Base-by-base conservation (phyloP, 23 tunicate genomes). In the Trididemnum nubilum region DNA sequence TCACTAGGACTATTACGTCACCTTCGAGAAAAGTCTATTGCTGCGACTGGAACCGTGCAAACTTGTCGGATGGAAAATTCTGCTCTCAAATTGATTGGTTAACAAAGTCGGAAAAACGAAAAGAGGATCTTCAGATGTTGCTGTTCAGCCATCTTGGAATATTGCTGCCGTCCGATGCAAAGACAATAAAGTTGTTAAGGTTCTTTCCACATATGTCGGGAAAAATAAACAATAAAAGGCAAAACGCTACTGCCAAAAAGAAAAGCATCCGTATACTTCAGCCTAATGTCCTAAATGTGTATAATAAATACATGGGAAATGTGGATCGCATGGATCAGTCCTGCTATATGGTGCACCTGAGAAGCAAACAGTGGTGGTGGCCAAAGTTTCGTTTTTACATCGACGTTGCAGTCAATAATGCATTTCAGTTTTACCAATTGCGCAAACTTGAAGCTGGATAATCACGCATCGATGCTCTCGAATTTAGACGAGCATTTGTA, bases 321-420 rank as follows among this genome's bases (percentile, higher is more conserved):
- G 78, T 73, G 7, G 78, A 73, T 73, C 25, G 78, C 2, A 38
- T 38, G 78, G 78, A 73, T 73, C 75, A 69, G 32, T 63, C 69
- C 7, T 15, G 22, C 37, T 77, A 77, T 39, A 77, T 77, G 81
- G 31, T 77, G 4, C 52, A 77, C 39, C 25, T 15, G 24, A 9
- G 81, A 52, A 77, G 81, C 81, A 77, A 77, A 29, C 52, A 77
- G 31, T 77, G 81, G 81, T 77, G 81, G 81, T 77, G 81, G 81
- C 81, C 67, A 5, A 1, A 51, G 22, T 77, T 77, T 54, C 67
- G 81, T 4, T 77, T 77, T 32, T 77, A 36, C 28, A 51, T 77
- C 12, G 67, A 77, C 33, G 66, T 77, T 15, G 81, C 81, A 26
- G 37, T 77, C 24, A 77, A 77, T 32, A 77, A 77, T 54, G 81